Evolutionary conservation across 2,113 vertebrate species (phyloP).

Genomic region (Callorhinus ursinus): DNA sequence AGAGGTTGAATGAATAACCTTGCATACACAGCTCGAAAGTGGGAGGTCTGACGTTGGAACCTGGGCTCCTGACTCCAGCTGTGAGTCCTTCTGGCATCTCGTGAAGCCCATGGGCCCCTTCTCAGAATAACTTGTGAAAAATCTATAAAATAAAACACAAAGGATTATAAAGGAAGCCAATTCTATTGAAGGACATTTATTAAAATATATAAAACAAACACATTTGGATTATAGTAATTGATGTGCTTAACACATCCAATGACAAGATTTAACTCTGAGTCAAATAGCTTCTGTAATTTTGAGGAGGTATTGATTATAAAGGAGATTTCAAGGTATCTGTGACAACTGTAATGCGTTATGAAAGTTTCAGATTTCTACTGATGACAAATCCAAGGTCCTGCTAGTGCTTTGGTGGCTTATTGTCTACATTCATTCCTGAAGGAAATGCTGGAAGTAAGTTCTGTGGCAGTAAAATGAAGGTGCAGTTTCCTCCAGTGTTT

Average conservation of each 20-base stretch:
- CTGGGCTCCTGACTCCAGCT: neutral
- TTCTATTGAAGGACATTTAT: neutral
- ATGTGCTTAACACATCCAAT: neutral
- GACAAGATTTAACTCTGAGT: neutral
- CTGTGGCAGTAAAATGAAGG: neutral
- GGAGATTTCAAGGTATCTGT: neutral
- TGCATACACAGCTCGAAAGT: neutral
- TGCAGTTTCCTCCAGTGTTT: neutral
- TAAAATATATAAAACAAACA: neutral
- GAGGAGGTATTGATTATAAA: neutral
- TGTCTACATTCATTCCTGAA: neutral
- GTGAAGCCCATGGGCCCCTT: neutral
- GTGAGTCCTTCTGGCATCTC: neutral
- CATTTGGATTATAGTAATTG: neutral
- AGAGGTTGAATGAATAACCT: neutral
- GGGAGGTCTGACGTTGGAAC: neutral
- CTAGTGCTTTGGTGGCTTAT: accelerated
- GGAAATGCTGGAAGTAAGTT: neutral
- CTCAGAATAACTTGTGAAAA: neutral
- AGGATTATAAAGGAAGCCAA: neutral
- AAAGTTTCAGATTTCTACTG: neutral
- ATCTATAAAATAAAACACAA: neutral
- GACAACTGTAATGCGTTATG: neutral
- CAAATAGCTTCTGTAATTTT: neutral
- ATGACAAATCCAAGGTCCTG: neutral